phyloP scores from a whole-genome alignment of 2,888 invertebrate species.

The Petrophora chlorosata region DNA sequence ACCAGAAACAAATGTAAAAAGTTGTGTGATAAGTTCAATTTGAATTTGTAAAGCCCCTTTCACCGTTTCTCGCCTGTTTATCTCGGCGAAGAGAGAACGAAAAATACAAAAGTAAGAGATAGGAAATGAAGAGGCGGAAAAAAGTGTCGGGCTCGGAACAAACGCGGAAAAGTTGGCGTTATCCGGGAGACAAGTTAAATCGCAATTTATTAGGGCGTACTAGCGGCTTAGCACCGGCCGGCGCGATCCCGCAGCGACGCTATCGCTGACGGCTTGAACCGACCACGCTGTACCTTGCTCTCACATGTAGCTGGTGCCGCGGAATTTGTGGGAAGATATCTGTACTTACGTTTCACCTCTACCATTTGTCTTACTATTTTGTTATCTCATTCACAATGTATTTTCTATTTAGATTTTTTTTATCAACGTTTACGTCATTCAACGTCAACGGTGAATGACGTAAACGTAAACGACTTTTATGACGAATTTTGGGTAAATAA shows the following conservation, averaged over 20 bases:
- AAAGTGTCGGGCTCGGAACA: constrained; percentile 82
- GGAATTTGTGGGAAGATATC: too few relatives aligned
- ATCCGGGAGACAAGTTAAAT: constrained; percentile 84
- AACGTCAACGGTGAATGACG: too few relatives aligned
- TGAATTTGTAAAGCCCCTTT: constrained; percentile 85
- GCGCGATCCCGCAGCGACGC: constrained; percentile 38
- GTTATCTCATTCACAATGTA: too few relatives aligned
- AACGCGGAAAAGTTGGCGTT: constrained; percentile 83
- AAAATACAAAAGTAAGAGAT: constrained; percentile 84
- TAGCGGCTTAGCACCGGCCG: constrained; percentile 69
- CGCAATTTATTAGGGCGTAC: constrained; percentile 83
- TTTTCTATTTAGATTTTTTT: too few relatives aligned
- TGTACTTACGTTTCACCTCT: too few relatives aligned
- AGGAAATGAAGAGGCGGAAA: constrained; percentile 84
- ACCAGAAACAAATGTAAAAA: constrained; percentile 85
- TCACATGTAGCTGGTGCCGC: too few relatives aligned
- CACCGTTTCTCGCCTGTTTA: constrained; percentile 83
- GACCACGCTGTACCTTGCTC: not conserved
- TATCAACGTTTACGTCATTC: too few relatives aligned
- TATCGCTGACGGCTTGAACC: constrained; percentile 24
- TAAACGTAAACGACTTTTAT: too few relatives aligned
- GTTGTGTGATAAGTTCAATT: constrained; percentile 85
- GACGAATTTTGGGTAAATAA: too few relatives aligned
- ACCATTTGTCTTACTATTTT: too few relatives aligned
- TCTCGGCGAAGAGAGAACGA: constrained; percentile 79